Evolutionary conservation across 2,113 vertebrate genomes (phyloP), one percentile per base, ranked within the genome.

Genomic region (Syngnathoides biaculeatus): DNA sequence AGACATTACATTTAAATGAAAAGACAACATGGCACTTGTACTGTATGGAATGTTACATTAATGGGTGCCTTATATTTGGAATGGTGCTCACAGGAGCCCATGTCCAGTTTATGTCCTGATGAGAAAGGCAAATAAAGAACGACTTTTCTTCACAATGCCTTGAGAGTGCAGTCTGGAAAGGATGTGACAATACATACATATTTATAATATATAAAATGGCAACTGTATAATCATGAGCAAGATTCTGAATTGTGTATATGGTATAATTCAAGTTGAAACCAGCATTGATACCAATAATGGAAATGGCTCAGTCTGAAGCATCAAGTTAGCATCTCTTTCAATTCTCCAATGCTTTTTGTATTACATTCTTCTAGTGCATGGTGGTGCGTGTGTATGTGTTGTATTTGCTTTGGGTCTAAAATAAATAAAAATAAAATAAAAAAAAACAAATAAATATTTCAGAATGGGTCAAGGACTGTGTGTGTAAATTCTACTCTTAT

Each of bases 301-400:
- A 68, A 62, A 40, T 57, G 27, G 69, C 68, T 65, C 19, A 35
- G 43, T 26, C 14, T 27, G 50, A 71, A 68, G 90, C 86, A 87
- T 89, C 79, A 87, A 88, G 90, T 79, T 86, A 84, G 79, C 81
- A 88, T 83, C 86, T 77, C 67, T 89, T 87, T 83, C 80, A 86
- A 69, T 68, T 84, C 78, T 82, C 73, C 84, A 88, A 89, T 87
- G 69, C 86, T 52, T 86, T 87, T 86, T 82, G 71, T 71, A 86
- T 84, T 83, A 83, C 90, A 90, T 84, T 61, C 83, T 89, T 64
- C 92, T 93, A 90, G 92, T 95, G 94, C 94, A 96, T 90, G 71
- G 93, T 96, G 94, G 92, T 94, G 93, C 95, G 93, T 94, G 93
- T 95, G 93, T 94, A 93, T 92, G 95, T 95, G 94, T 92, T 95